phyloP scores from a whole-genome alignment of 2,888 invertebrate species.

The Blastobasis adustella region DNA sequence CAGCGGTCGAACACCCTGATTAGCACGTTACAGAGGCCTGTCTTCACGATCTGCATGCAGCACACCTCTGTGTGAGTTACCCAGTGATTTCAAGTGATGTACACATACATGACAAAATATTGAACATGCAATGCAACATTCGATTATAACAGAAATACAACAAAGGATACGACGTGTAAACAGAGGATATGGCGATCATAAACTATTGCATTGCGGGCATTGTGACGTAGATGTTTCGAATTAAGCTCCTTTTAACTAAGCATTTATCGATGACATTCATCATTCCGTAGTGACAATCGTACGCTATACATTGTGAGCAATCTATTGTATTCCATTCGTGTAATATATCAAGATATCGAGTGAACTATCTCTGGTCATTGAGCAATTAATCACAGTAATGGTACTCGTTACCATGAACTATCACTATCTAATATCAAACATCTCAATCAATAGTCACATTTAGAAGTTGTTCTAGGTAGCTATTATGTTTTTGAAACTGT shows the following conservation, averaged over 20 bases:
- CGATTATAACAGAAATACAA: conserved; percentile 20
- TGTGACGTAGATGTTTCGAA: conserved; percentile 1
- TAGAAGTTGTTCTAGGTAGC: too few species aligned
- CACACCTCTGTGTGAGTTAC: conserved; percentile 75
- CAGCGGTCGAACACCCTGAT: conserved; percentile 77
- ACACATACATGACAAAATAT: conserved; percentile 27
- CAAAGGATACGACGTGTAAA: conserved; percentile 15
- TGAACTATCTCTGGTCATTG: neutral
- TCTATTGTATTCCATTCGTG: conserved; percentile 15
- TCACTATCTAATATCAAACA: conserved; percentile 1
- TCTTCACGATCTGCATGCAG: conserved; percentile 78
- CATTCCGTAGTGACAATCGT: conserved; percentile 2
- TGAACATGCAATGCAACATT: conserved; percentile 29
- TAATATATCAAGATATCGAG: neutral
- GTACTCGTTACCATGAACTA: neutral
- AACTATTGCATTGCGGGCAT: neutral
- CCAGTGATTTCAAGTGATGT: conserved; percentile 46
- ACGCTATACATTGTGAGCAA: neutral
- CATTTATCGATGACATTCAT: conserved; percentile 10
- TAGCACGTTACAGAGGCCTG: conserved; percentile 72
- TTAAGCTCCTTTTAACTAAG: conserved; percentile 5
- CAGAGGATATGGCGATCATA: neutral
- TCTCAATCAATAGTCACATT: neutral
- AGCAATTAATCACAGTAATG: conserved; percentile 23
- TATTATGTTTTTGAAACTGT: neutral